A percentile compares a stretch with the other conserved stretches of the same genome.
Evolutionary conservation across 2,888 invertebrate genomes (phyloP).

Genomic region (Heteromyza rotundicornis): DNA sequence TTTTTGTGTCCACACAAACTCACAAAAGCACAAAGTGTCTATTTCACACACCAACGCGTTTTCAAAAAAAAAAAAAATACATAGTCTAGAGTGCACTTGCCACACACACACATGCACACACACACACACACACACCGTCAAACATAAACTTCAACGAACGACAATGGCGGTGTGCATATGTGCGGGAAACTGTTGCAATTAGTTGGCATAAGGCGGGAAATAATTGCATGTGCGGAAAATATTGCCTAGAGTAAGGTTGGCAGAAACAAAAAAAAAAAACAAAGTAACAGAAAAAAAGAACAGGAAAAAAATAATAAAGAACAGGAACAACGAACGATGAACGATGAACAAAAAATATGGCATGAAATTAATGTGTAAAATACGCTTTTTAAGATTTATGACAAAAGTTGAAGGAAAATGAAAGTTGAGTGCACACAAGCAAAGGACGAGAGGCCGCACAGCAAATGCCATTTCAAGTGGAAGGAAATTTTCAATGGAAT

Average conservation of each 20-base stretch:
- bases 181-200: conserved; percentile 23
- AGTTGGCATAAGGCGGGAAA: conserved; percentile 24
- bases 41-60: conserved; percentile 49
- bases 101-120: conserved; percentile 16
- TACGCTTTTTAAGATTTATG: conserved; percentile 33
- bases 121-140: background rate
- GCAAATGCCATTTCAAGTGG: no score
- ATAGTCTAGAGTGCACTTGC: conserved; percentile 16
- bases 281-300: background rate
- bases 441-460: background rate
- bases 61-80: conserved; percentile 17
- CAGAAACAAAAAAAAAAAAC: background rate
- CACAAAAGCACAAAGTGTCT: conserved; percentile 35
- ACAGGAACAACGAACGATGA: background rate
- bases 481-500: no score
- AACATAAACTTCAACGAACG: background rate
- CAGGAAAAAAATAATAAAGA: no score
- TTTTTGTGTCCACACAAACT: conserved; percentile 6
- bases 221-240: conserved; percentile 18
- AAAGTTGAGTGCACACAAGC: background rate
- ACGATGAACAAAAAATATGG: background rate
- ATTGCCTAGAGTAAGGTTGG: background rate
- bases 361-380: conserved; percentile 45
- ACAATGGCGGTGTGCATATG: background rate
- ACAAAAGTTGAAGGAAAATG: conserved; percentile 5